phyloP scores from a whole-genome alignment of 2,113 vertebrate genomes.

The Pteropus alecto region DNA sequence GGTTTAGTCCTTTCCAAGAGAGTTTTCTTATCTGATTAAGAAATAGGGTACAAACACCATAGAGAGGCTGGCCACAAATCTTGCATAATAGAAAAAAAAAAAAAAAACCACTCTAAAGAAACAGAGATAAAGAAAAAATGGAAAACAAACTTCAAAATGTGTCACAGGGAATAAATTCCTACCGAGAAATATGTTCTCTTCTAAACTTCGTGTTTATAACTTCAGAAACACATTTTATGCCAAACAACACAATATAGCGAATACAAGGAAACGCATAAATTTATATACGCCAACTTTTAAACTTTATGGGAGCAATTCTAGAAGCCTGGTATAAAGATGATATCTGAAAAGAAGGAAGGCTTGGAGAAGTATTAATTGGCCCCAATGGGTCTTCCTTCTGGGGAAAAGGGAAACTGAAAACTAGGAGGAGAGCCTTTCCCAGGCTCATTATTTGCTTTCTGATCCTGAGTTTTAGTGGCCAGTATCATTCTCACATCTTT shows the following conservation, averaged over 20 bases:
- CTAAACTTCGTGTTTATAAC: conserved; percentile 65
- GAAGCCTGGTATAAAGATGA: conserved; percentile 23
- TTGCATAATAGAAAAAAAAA: conserved; percentile 76
- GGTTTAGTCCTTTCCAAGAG: not conserved
- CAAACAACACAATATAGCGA: conserved; percentile 56
- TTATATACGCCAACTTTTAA: conserved; percentile 56
- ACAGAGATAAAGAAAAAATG: conserved; percentile 67
- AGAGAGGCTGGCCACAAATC: conserved; percentile 74
- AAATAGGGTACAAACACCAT: conserved; percentile 66
- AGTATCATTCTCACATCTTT: not conserved
- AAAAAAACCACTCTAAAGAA: conserved; percentile 55
- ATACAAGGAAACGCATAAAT: conserved; percentile 59
- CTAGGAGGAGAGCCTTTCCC: not conserved
- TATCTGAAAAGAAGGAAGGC: conserved; percentile 39
- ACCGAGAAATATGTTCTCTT: conserved; percentile 65
- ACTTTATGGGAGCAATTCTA: conserved; percentile 40
- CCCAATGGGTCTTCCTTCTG: conserved; percentile 20
- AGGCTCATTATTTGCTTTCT: not conserved
- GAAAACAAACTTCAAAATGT: conserved; percentile 59
- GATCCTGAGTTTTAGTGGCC: not conserved
- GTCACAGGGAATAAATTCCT: conserved; percentile 67
- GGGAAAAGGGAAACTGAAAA: not conserved
- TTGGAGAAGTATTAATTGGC: conserved; percentile 22
- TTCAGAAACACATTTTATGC: conserved; percentile 61
- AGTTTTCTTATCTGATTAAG: conserved; percentile 80